These are phyloP conservation scores for Psilopogon haemacephalus DNA, from an alignment of 2,113 vertebrate species.

Conservation along the genomic window DNA sequence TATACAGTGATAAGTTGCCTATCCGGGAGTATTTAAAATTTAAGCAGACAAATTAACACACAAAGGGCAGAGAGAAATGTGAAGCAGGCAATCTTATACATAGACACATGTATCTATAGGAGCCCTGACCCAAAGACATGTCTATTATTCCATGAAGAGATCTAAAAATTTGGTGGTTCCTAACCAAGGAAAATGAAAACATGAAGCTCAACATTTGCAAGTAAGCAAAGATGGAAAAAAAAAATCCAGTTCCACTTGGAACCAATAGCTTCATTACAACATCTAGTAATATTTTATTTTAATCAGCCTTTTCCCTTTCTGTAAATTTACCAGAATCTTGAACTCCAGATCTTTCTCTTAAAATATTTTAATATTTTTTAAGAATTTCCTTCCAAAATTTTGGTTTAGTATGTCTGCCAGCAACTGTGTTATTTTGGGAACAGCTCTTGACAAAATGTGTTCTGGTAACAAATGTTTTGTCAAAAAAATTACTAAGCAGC, in stretches of 20 bases:
- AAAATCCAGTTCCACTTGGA: not conserved
- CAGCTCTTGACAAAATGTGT: not conserved
- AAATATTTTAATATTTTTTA: not conserved
- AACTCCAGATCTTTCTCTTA: not conserved
- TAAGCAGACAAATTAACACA: conserved; percentile 5
- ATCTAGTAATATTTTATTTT: conserved; percentile 4
- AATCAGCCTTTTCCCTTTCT: not conserved
- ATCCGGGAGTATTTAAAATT: not conserved
- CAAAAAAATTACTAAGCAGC: not conserved
- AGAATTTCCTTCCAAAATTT: not conserved
- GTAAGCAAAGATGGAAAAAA: not conserved
- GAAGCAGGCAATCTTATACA: not conserved
- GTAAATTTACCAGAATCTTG: not conserved
- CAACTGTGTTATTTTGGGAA: not conserved
- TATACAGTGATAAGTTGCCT: not conserved
- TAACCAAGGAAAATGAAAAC: conserved; percentile 23
- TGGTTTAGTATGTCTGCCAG: not conserved
- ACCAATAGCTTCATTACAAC: not conserved
- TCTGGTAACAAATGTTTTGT: conserved; percentile 2
- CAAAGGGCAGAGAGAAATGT: not conserved
- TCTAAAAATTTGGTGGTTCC: not conserved
- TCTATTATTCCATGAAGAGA: not conserved
- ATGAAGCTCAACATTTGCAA: not conserved
- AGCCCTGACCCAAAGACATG: not conserved
- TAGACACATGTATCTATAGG: not conserved